These are phyloP conservation scores for Dilophus febrilis DNA, from an alignment of 2,888 invertebrate genomes.

Conservation along the genomic window DNA sequence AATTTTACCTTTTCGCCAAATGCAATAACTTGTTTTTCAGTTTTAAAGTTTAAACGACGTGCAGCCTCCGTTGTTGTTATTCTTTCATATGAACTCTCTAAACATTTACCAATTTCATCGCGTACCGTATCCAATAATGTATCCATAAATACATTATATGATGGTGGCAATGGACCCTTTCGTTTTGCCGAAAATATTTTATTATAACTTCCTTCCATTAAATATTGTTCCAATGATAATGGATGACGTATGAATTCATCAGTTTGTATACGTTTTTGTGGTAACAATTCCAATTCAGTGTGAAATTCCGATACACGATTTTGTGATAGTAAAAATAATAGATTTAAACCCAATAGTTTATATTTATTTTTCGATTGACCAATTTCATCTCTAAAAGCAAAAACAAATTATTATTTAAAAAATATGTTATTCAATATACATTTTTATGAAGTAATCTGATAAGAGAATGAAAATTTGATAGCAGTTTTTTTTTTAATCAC, in stretches of 20 bases:
- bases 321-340: conserved; percentile 83
- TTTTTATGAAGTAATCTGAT: background rate
- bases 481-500: no score
- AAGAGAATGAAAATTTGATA: background rate
- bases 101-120: conserved; percentile 89
- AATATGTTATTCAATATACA: background rate
- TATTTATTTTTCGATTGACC: conserved; percentile 89
- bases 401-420: conserved; percentile 6
- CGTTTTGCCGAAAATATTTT: conserved; percentile 89
- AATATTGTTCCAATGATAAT: conserved; percentile 87
- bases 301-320: conserved; percentile 98
- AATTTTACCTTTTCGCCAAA: conserved; percentile 57
- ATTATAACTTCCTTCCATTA: conserved; percentile 99
- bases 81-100: conserved; percentile 90
- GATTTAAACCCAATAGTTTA: conserved; percentile 84
- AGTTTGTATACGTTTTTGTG: conserved; percentile 76
- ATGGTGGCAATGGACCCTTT: conserved; percentile 90
- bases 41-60: conserved; percentile 69
- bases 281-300: conserved; percentile 85
- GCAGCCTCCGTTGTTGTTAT: conserved; percentile 77
- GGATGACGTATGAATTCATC: conserved; percentile 92
- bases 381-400: conserved; percentile 51
- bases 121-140: conserved; percentile 88
- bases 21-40: conserved; percentile 56
- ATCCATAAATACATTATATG: conserved; percentile 93